Conservation (phyloP, 2,797 vertebrate genomes). For the Phylloscopus collybita region DNA sequence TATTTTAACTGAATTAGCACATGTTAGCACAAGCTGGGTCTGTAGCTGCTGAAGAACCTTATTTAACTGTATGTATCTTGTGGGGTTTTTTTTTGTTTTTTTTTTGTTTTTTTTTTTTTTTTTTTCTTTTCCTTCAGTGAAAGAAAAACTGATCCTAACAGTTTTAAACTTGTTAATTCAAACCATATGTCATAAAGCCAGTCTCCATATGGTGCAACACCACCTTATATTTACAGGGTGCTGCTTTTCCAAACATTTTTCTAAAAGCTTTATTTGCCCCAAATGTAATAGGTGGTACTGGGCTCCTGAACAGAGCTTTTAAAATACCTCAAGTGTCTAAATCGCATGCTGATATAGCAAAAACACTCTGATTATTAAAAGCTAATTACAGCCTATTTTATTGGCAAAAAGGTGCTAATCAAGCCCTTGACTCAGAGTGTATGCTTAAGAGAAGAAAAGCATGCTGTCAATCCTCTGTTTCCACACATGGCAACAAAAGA, state of each 20-base stretch:
- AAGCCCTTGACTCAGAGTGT: slow-evolving; percentile 37
- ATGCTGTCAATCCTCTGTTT: slow-evolving; percentile 10
- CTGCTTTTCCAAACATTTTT: slow-evolving; percentile 82
- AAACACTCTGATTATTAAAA: slow-evolving; percentile 69
- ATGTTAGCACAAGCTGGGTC: slow-evolving; percentile 59
- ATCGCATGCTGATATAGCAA: slow-evolving; percentile 59
- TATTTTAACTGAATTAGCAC: slow-evolving; percentile 65
- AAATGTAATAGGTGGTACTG: slow-evolving; percentile 68
- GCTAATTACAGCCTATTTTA: slow-evolving; percentile 69
- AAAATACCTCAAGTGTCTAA: slow-evolving; percentile 52
- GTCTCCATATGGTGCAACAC: slow-evolving; percentile 81
- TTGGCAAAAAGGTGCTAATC: slow-evolving; percentile 73
- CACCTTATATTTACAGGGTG: slow-evolving; percentile 83
- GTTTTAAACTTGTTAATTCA: slow-evolving; percentile 87
- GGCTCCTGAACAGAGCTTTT: slow-evolving; percentile 51
- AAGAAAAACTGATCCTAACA: slow-evolving; percentile 87
- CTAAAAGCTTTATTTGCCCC: slow-evolving; percentile 77
- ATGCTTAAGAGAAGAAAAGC: slow-evolving; percentile 39
- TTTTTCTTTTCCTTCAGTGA: slow-evolving; percentile 71
- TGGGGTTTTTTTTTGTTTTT: neutral
- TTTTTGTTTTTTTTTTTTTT: neutral
- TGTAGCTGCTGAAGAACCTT: slow-evolving; percentile 67
- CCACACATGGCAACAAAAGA: slow-evolving; percentile 1
- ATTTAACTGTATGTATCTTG: slow-evolving; percentile 76
- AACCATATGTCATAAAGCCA: slow-evolving; percentile 83